These are phyloP conservation scores for Leucoraja erinaceus DNA, from an alignment of 2,113 vertebrate species.

Conservation along the genomic window DNA sequence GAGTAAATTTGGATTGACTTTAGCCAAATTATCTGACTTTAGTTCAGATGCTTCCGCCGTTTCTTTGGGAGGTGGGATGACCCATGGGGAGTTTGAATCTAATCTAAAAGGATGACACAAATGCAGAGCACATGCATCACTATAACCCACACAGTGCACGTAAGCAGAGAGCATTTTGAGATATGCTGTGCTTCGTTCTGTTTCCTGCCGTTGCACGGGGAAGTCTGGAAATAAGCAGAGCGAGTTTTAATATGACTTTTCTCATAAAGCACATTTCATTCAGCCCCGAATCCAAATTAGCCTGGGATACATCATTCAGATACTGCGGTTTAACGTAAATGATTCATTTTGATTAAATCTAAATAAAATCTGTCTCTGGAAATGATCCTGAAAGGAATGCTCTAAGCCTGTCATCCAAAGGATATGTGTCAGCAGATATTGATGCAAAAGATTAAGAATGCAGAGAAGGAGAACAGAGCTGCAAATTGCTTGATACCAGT, in stretches of 20 bases:
- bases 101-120: conserved; percentile 30
- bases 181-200: neutral
- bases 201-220: neutral
- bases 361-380: conserved; percentile 35
- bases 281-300: conserved; percentile 33
- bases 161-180: conserved; percentile 4
- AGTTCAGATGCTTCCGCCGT: conserved; percentile 25
- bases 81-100: neutral
- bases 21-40: conserved; percentile 38
- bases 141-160: neutral
- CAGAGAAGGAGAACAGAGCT: conserved; percentile 35
- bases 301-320: conserved; percentile 31
- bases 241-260: neutral
- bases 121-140: neutral
- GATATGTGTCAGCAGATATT: conserved; percentile 36
- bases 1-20: conserved; percentile 36
- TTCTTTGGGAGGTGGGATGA: conserved; percentile 30
- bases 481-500: conserved; percentile 31
- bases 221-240: neutral
- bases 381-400: conserved; percentile 34
- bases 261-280: conserved; percentile 3
- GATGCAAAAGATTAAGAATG: conserved; percentile 37
- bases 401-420: conserved; percentile 29
- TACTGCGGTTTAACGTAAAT: conserved; percentile 29
- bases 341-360: conserved; percentile 35